These are phyloP conservation scores for Enoplosus armatus DNA, from an alignment of 2,797 vertebrate species.

Conservation along the genomic window DNA sequence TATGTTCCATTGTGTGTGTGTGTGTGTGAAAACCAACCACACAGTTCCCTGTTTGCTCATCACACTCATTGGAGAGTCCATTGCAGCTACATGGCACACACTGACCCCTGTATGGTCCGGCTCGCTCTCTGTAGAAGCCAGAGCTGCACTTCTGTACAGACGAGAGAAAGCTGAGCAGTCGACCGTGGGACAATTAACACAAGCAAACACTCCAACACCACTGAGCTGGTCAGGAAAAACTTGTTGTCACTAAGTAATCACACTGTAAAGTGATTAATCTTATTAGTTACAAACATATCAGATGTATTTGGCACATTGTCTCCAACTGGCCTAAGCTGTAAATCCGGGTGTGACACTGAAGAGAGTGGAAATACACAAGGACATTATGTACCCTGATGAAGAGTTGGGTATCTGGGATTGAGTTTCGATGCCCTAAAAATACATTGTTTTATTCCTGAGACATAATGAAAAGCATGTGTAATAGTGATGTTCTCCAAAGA, in stretches of 20 bases:
- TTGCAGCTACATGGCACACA: slow-evolving; percentile 91
- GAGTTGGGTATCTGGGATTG: not conserved
- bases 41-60: slow-evolving; percentile 87
- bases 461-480: not conserved
- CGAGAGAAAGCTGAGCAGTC: slow-evolving; percentile 16
- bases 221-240: not conserved
- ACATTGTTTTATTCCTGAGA: not conserved
- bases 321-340: not conserved
- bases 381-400: not conserved
- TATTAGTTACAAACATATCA: not conserved
- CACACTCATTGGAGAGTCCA: slow-evolving; percentile 87
- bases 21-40: slow-evolving; percentile 81
- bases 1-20: not conserved
- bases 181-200: not conserved
- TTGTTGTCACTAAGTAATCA: slow-evolving; percentile 4
- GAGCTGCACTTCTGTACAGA: slow-evolving; percentile 83
- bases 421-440: not conserved
- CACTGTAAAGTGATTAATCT: not conserved
- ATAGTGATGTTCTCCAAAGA: not conserved
- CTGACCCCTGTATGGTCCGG: slow-evolving; percentile 72
- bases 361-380: not conserved
- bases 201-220: not conserved
- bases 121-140: slow-evolving; percentile 86
- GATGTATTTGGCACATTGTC: not conserved
- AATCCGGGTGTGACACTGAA: not conserved